Evolutionary conservation across 1,140 invertebrate species (phyloP), one percentile per base, ranked within the genome.

Genomic region (Pteromalus puparum): DNA sequence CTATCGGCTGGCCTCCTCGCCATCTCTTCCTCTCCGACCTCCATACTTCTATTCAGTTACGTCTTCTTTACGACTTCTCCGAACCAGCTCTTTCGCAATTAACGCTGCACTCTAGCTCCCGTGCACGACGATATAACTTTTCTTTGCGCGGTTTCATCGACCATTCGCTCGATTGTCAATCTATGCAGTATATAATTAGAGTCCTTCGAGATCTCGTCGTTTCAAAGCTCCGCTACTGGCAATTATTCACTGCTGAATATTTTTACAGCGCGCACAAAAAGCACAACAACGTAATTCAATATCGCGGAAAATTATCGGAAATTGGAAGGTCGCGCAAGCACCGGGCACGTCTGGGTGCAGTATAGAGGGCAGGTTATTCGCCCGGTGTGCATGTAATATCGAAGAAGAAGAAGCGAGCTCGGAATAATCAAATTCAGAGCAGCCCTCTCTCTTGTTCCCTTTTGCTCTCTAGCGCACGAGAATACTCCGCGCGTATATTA

Each of bases 351-450:
- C 53, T 28, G 68, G 15, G 30, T 0, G 26, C 61, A n/a, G 13
- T 12, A n/a, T n/a, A 6, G 30, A 42, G 4, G 68, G 7, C 34
- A 24, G 53, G 24, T 72, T 38, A 34, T 24, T 18, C n/a, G 38
- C 26, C 26, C 21, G 10, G 26, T 82, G 53, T 7, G 53, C 30
- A 76, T 82, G 75, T 76, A 76, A 82, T 82, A 76, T 82, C 73
- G 61, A 76, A 76, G 53, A 61, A 18, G 53, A 61, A 61, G 72
- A 68, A 67, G 53, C 48, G 21, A 30, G 53, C 38, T 75, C 10
- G 24, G 61, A 82, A 82, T 82, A 82, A 76, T 82, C 73, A 48
- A 82, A 82, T 82, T 15, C 73, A 72, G 68, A 72, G 68, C 10
- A 6, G 5, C 26, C 0, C 26, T 53, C 48, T 53, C 48, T 53